Percentiles rank a stretch among this genome's conserved stretches.
phyloP scores from a whole-genome alignment of 1,140 invertebrate genomes.

The Psix sp. region DNA sequence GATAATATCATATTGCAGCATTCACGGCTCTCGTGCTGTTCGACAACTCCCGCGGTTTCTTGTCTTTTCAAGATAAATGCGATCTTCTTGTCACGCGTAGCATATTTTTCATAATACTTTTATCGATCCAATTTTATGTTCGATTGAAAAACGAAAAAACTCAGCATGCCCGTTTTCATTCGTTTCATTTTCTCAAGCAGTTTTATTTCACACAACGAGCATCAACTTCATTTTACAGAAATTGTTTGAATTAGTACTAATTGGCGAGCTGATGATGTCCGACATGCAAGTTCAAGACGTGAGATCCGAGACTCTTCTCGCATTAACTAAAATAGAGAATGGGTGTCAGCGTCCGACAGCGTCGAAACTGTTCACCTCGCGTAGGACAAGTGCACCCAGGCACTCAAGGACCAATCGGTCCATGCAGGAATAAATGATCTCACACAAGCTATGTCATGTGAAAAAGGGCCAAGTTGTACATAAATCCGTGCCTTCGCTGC shows the following conservation, averaged over 20 bases:
- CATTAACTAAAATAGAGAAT: constrained; percentile 67
- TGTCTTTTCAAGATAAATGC: constrained; percentile 72
- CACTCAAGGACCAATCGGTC: constrained; percentile 53
- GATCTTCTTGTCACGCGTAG: constrained; percentile 63
- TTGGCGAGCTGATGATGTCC: constrained; percentile 59
- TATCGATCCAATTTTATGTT: too few relatives aligned
- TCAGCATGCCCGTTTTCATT: too few relatives aligned
- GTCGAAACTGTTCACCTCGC: constrained; percentile 50
- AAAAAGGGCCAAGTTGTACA: constrained; percentile 57
- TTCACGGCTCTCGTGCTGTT: constrained; percentile 61
- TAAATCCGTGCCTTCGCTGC: constrained; percentile 65
- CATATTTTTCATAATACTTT: constrained; percentile 36
- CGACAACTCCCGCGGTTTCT: constrained; percentile 73
- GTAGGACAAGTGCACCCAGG: constrained; percentile 50
- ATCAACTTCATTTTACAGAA: too few relatives aligned
- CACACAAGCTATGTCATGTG: constrained; percentile 51
- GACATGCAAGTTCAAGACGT: constrained; percentile 50
- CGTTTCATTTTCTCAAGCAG: too few relatives aligned
- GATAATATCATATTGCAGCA: constrained; percentile 75
- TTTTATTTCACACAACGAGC: too few relatives aligned
- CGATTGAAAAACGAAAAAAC: too few relatives aligned
- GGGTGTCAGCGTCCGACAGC: constrained; percentile 60
- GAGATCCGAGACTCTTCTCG: constrained; percentile 56
- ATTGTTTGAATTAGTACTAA: too few relatives aligned
- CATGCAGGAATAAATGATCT: constrained; percentile 55